Percentiles rank a stretch among this genome's conserved stretches.
These are phyloP conservation scores for Notolabrus celidotus DNA, from an alignment of 2,797 vertebrate species.

Conservation along the genomic window DNA sequence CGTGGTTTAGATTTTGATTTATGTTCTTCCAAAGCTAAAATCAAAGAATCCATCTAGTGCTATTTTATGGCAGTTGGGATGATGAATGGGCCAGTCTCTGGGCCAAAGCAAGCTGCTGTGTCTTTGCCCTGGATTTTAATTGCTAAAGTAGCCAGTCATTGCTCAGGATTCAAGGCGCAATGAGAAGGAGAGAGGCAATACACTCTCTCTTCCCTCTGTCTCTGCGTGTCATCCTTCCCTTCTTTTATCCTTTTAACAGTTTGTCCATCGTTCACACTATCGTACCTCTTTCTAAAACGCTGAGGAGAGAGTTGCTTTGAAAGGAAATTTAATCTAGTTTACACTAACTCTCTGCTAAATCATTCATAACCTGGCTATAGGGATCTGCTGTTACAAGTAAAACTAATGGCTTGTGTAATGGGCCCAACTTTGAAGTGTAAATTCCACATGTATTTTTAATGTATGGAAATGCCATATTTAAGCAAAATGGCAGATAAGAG, in stretches of 20 bases:
- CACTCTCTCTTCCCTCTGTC: conserved; percentile 33
- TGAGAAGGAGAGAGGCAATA: conserved; percentile 84
- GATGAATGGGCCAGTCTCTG: conserved; percentile 99
- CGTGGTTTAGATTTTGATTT: conserved; percentile 99
- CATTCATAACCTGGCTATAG: conserved; percentile 93
- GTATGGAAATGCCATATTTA: conserved; percentile 89
- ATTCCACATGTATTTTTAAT: conserved; percentile 97
- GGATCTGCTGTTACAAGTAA: conserved; percentile 90
- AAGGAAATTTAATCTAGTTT: conserved; percentile 91
- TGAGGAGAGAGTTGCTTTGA: conserved; percentile 89
- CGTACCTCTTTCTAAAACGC: conserved; percentile 82
- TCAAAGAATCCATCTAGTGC: conserved; percentile 99
- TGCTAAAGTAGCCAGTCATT: conserved; percentile 99
- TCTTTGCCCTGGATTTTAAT: conserved; percentile 99
- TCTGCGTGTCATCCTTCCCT: conserved; percentile 60
- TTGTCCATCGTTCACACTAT: conserved; percentile 59
- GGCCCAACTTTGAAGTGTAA: conserved; percentile 97
- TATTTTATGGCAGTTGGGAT: conserved; percentile 99
- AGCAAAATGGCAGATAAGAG: conserved; percentile 76
- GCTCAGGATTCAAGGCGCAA: conserved; percentile 96
- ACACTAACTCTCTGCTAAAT: conserved; percentile 95
- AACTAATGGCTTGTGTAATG: conserved; percentile 95
- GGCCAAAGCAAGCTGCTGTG: conserved; percentile 97
- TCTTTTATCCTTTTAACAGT: conserved; percentile 56
- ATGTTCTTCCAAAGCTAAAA: conserved; percentile 99